Evolutionary conservation across 2,888 invertebrate species (phyloP), one percentile per base, ranked within the genome.

Genomic region (Sarcophaga subvicina): DNA sequence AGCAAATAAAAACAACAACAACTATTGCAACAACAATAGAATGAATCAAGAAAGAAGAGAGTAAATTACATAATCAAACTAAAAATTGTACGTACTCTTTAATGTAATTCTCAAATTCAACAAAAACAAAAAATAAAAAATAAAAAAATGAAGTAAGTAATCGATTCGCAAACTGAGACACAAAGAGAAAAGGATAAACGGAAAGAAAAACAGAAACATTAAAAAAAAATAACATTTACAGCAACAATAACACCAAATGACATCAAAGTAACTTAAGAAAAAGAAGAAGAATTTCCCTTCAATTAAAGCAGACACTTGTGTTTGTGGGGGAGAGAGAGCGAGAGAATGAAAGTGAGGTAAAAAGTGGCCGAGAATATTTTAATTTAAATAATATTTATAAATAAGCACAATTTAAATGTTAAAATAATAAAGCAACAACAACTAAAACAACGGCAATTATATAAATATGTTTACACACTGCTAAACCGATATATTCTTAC

Each of bases 1-100:
- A 69, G 22, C 49, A 75, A 71, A 37, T 72, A 62, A 47, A 72
- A 69, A 54, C 91, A 91, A 91, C 22, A 81, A 72, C 22, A 78
- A 72, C 60, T 76, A 70, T 10, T 10, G n/a, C 25, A 67, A 67
- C 37, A 59, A 59, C 22, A 70, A 62, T 45, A 72, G 67, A 12
- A 54, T 54, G 54, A 54, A 54, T 54, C 54, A 54, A 54, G 54
- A 54, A 54, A 54, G 14, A 85, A 81, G 78, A 78, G 79, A 80
- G 75, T 76, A 86, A 78, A 86, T 79, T 81, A 85, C 78, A 85
- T 82, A 85, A 82, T 82, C 82, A 81, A 82, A 78, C 73, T 64
- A 80, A 83, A 80, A 76, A 62, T 69, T 80, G 60, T 64, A 64
- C 45, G 54, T 69, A 80, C 80, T 69, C 76, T 80, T 80, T 54